A percentile compares a stretch with the other conserved stretches of the same genome.
Evolutionary conservation across 2,113 vertebrate genomes (phyloP).

Genomic region (Megatriorchis doriae): DNA sequence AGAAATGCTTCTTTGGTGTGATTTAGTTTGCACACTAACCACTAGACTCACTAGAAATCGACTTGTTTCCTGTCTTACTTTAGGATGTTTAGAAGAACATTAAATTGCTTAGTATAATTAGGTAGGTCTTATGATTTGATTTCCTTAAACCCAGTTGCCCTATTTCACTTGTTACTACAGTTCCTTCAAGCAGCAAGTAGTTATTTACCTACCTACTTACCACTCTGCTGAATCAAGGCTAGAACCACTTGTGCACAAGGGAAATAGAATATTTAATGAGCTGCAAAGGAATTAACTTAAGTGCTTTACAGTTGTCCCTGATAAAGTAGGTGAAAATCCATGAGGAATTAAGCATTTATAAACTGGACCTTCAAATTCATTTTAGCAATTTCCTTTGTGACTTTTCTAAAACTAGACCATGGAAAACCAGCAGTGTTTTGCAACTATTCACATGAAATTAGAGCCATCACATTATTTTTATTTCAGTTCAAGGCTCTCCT

Average conservation of each 20-base stretch:
- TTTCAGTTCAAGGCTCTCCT: not conserved
- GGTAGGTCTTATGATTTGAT: not conserved
- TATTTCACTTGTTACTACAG: not conserved
- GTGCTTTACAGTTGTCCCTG: not conserved
- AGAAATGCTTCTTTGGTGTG: not conserved
- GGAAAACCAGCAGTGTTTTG: not conserved
- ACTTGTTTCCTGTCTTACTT: not conserved
- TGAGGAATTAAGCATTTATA: not conserved
- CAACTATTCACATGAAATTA: not conserved
- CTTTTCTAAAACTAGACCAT: not conserved
- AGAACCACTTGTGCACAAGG: not conserved
- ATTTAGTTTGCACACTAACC: not conserved
- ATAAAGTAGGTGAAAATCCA: not conserved
- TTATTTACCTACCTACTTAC: not conserved
- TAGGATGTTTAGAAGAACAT: not conserved
- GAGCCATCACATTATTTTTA: not conserved
- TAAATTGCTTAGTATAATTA: not conserved
- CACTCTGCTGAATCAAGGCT: not conserved
- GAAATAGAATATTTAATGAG: slow-evolving; percentile 31
- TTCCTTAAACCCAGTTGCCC: not conserved
- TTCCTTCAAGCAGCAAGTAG: not conserved
- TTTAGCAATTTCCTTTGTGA: not conserved
- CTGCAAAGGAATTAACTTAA: slow-evolving; percentile 30
- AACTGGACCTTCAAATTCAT: not conserved
- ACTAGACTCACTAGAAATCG: not conserved